phyloP scores from a whole-genome alignment of 92 coral and sea anemone genomes.

The Siderastrea siderea region DNA sequence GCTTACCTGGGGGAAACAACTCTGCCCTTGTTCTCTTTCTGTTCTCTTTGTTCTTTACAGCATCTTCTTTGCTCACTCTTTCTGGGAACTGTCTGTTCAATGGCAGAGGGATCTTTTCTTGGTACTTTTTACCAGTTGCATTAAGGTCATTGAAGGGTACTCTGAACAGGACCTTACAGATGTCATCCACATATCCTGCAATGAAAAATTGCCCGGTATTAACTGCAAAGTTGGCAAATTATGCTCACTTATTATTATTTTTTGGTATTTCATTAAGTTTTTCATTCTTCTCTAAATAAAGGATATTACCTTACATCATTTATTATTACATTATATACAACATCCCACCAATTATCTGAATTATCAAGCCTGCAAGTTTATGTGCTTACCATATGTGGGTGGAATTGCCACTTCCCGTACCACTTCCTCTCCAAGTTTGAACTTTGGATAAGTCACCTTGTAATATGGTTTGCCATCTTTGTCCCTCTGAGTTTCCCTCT shows the following conservation, averaged over 20 bases:
- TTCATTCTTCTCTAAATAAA: too few relatives aligned
- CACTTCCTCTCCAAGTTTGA: slow-evolving; percentile 1
- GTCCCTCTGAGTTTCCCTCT: too few relatives aligned
- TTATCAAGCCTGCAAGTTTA: background rate
- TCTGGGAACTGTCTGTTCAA: slow-evolving; percentile 42
- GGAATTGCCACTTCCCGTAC: background rate
- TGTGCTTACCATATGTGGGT: background rate
- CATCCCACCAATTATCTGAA: background rate
- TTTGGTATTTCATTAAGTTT: background rate
- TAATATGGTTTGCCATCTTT: too few relatives aligned
- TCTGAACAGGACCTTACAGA: slow-evolving; percentile 36
- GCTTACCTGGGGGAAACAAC: slow-evolving; percentile 32
- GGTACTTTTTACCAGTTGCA: slow-evolving; percentile 13
- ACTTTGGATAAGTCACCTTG: too few relatives aligned
- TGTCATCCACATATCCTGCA: slow-evolving; percentile 44
- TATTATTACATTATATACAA: background rate
- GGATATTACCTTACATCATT: too few relatives aligned
- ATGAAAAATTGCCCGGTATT: background rate
- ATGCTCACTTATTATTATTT: background rate
- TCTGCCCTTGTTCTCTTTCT: slow-evolving; percentile 14
- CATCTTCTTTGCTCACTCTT: slow-evolving; percentile 19
- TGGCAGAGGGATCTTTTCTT: slow-evolving; percentile 54
- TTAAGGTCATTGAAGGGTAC: slow-evolving; percentile 14
- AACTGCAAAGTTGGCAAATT: background rate
- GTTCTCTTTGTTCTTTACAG: slow-evolving; percentile 12